phyloP scores from a whole-genome alignment of 2,797 vertebrate species.

The Aythya fuligula region DNA sequence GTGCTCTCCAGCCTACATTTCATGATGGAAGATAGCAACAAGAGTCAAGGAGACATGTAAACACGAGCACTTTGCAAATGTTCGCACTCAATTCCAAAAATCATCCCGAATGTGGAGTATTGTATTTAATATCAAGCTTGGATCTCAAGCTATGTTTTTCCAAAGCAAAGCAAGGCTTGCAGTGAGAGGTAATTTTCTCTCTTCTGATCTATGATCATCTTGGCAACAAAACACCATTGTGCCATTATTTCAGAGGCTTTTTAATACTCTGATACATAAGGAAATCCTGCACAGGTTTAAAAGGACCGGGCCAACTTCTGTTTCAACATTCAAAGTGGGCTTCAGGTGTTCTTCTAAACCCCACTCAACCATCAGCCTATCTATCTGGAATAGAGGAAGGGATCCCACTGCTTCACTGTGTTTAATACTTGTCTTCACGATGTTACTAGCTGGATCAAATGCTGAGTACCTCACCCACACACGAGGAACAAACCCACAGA shows the following conservation, averaged over 20 bases:
- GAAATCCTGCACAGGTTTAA: not conserved
- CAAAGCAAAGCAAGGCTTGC: not conserved
- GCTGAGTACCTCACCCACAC: not conserved
- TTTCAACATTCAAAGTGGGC: not conserved
- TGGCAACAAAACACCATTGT: not conserved
- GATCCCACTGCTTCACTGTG: not conserved
- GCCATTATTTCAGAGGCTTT: not conserved
- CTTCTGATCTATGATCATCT: not conserved
- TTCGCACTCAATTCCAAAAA: not conserved
- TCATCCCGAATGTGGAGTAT: not conserved
- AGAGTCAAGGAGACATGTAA: slow-evolving; percentile 4
- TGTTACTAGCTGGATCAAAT: not conserved
- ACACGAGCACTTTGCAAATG: not conserved
- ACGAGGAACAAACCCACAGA: not conserved
- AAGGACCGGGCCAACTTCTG: not conserved
- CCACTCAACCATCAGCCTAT: not conserved
- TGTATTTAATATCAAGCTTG: not conserved
- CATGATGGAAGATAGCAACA: not conserved
- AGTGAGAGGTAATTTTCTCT: not conserved
- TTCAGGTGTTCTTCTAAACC: not conserved
- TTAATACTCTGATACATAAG: not conserved
- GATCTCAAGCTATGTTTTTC: not conserved
- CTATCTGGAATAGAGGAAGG: not conserved
- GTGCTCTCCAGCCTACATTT: not conserved
- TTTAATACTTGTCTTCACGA: not conserved